Evolutionary conservation across 2,888 invertebrate species (phyloP).

Genomic region (Eledone cirrhosa): DNA sequence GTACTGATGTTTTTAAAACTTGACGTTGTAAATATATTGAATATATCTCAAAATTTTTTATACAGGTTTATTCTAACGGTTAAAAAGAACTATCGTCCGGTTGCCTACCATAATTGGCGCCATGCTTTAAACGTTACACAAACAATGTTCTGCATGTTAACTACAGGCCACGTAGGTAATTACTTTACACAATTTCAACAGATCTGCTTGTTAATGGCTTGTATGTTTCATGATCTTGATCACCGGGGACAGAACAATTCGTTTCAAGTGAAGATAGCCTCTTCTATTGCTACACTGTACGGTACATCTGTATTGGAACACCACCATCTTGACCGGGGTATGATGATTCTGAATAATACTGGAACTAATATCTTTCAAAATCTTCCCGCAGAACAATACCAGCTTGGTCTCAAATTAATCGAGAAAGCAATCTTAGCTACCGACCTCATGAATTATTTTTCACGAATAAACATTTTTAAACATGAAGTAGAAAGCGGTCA

Average conservation of each 20-base stretch:
- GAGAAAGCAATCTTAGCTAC: conserved; percentile 94
- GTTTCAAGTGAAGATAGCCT: conserved; percentile 81
- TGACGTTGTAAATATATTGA: background rate
- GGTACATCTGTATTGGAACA: conserved; percentile 97
- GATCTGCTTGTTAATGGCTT: conserved; percentile 89
- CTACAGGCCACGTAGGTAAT: conserved; percentile 93
- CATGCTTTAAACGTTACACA: conserved; percentile 95
- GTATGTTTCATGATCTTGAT: conserved; percentile 93
- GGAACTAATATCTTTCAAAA: conserved; percentile 90
- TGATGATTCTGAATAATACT: conserved; percentile 95
- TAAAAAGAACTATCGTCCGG: conserved; percentile 94
- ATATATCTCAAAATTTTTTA: conserved; percentile 75
- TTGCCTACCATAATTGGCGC: conserved; percentile 96
- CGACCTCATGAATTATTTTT: conserved; percentile 29
- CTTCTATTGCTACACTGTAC: conserved; percentile 78
- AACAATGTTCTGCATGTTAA: conserved; percentile 94
- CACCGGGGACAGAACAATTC: conserved; percentile 97
- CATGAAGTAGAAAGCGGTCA: conserved; percentile 37
- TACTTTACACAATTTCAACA: conserved; percentile 93
- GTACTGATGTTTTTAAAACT: background rate
- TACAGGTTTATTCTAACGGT: conserved; percentile 95
- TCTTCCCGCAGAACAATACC: conserved; percentile 87
- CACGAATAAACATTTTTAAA: conserved; percentile 40
- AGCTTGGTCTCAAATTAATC: conserved; percentile 87
- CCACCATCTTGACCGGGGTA: conserved; percentile 96